Percentiles rank a stretch among this genome's conserved stretches.
Conservation (phyloP, 2,797 vertebrate species). For the Pteronotus mesoamericanus region DNA sequence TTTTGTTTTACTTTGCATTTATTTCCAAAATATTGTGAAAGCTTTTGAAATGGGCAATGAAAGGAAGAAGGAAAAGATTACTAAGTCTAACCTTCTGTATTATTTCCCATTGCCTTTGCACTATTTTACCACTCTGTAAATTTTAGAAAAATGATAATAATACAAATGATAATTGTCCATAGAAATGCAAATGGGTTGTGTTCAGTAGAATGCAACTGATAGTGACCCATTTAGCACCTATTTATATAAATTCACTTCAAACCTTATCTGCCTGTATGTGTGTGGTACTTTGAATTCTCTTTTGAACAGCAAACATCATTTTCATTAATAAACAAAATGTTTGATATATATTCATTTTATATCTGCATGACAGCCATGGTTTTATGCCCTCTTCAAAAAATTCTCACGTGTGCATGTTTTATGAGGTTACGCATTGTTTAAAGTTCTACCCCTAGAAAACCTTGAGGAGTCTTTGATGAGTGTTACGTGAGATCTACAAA, state of each 20-base stretch:
- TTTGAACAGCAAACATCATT: neutral
- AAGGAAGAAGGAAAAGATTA: neutral
- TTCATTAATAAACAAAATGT: slow-evolving; percentile 32
- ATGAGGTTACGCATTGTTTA: neutral
- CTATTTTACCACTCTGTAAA: neutral
- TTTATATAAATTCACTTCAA: neutral
- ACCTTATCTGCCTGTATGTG: neutral
- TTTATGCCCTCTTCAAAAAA: neutral
- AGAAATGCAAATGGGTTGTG: neutral
- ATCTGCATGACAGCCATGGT: neutral
- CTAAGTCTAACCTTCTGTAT: neutral
- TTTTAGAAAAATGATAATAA: neutral
- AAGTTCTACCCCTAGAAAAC: neutral
- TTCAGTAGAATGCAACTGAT: neutral
- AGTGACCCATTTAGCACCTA: neutral
- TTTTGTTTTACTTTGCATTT: slow-evolving; percentile 43
- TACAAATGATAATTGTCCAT: neutral
- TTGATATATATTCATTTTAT: neutral
- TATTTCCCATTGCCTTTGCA: neutral
- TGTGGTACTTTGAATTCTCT: neutral
- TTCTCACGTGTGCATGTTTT: neutral
- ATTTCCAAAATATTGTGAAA: slow-evolving; percentile 21
- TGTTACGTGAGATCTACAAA: neutral
- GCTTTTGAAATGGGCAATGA: slow-evolving; percentile 12
- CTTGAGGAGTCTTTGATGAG: neutral